These are phyloP conservation scores for Pheosia tremula DNA, from an alignment of 2,888 invertebrate species.

Conservation along the genomic window DNA sequence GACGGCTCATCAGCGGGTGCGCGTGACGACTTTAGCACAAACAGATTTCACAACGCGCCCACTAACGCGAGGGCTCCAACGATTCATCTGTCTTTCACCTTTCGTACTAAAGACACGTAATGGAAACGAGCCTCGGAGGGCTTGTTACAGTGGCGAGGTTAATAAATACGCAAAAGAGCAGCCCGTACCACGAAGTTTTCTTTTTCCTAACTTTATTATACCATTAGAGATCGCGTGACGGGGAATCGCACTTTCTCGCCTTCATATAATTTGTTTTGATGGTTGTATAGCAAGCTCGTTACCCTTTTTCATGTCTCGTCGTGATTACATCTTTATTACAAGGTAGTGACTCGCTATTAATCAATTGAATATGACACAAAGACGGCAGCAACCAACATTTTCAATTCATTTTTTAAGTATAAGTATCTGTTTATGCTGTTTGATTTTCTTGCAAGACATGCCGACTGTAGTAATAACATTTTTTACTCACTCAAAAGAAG, in stretches of 20 bases:
- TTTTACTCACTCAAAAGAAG: too few relatives aligned
- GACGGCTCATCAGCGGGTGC: conserved; percentile 81
- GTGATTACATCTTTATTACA: conserved; percentile 23
- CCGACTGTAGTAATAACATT: neutral
- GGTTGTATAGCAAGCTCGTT: conserved; percentile 59
- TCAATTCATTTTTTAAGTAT: neutral
- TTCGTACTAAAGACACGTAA: conserved; percentile 44
- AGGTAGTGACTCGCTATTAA: neutral
- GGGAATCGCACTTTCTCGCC: conserved; percentile 67
- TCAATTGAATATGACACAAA: neutral
- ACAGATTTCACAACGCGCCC: conserved; percentile 80
- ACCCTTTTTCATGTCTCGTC: conserved; percentile 52
- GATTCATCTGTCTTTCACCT: conserved; percentile 35
- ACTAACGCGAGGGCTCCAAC: conserved; percentile 52
- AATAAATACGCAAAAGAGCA: conserved; percentile 81
- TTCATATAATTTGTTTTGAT: conserved; percentile 71
- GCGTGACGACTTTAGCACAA: conserved; percentile 83
- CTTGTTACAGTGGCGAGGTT: conserved; percentile 64
- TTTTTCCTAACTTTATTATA: conserved; percentile 79
- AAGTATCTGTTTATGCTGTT: neutral
- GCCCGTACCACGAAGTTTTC: conserved; percentile 70
- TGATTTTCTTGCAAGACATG: neutral
- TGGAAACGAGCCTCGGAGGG: conserved; percentile 46
- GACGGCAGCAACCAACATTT: neutral
- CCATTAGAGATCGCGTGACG: conserved; percentile 81